These are phyloP conservation scores for Zaprionus taronus DNA, from an alignment of 1,140 invertebrate genomes.

Conservation along the genomic window DNA sequence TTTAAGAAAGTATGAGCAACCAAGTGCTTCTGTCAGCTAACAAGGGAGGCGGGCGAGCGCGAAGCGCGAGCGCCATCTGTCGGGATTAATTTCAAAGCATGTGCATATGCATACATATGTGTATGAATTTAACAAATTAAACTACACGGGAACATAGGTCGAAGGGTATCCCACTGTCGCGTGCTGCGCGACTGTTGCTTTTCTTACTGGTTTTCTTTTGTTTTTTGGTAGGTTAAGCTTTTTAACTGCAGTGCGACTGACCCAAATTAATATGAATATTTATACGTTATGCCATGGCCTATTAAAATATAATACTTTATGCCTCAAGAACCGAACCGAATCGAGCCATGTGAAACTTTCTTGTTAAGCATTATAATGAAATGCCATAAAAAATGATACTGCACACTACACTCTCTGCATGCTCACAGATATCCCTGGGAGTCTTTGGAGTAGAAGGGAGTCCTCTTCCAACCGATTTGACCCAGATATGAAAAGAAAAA, in stretches of 20 bases:
- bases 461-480: slow-evolving; percentile 55
- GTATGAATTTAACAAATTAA: too few species aligned
- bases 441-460: slow-evolving; percentile 30
- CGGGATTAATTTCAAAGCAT: too few species aligned
- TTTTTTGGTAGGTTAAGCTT: background rate
- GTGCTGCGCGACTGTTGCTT: too few species aligned
- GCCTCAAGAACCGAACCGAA: slow-evolving; percentile 1
- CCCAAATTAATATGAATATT: slow-evolving; percentile 48
- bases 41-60: too few species aligned
- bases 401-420: background rate
- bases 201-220: too few species aligned
- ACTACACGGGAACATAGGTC: too few species aligned
- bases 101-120: too few species aligned
- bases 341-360: slow-evolving; percentile 58
- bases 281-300: slow-evolving; percentile 60
- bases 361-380: slow-evolving; percentile 79
- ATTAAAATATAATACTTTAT: slow-evolving; percentile 79
- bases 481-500: slow-evolving; percentile 65
- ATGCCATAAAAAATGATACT: slow-evolving; percentile 81
- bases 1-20: too few species aligned
- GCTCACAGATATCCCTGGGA: slow-evolving; percentile 46
- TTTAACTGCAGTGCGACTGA: slow-evolving; percentile 43
- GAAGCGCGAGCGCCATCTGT: too few species aligned
- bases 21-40: too few species aligned
- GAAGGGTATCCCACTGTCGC: too few species aligned